These are phyloP conservation scores for Crossaster papposus DNA, from an alignment of 53 echinoderm and acorn worm genomes.

Conservation along the genomic window DNA sequence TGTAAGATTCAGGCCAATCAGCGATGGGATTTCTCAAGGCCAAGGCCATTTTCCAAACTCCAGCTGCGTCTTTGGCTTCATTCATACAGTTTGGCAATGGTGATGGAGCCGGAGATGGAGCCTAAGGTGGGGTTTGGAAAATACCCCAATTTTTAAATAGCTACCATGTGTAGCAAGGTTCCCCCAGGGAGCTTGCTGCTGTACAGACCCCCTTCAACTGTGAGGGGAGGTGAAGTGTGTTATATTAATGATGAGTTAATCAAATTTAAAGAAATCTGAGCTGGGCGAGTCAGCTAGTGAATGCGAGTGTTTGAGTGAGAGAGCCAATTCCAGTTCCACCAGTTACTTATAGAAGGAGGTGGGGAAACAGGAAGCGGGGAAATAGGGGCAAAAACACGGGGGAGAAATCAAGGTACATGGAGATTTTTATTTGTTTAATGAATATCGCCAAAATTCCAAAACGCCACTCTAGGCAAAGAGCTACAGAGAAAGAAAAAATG, in stretches of 20 bases:
- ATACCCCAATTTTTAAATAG: neutral
- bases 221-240: slow-evolving; percentile 54
- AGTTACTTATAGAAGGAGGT: neutral
- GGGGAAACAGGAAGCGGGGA: neutral
- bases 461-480: too few species aligned
- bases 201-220: slow-evolving; percentile 50
- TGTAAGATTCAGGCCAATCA: neutral
- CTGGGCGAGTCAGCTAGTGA: neutral
- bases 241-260: slow-evolving; percentile 52
- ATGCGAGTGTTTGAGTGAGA: neutral
- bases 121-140: too few species aligned
- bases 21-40: slow-evolving; percentile 22
- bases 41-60: too few species aligned
- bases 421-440: neutral
- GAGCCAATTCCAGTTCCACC: neutral
- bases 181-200: slow-evolving; percentile 33
- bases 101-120: too few species aligned
- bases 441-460: too few species aligned
- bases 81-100: too few species aligned
- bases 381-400: neutral
- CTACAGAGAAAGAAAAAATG: too few species aligned
- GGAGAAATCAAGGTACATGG: neutral
- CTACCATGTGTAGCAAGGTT: neutral
- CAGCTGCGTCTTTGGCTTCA: too few species aligned
- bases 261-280: neutral